Base-by-base conservation (phyloP, 2,113 vertebrate species). In the Egretta garzetta region DNA sequence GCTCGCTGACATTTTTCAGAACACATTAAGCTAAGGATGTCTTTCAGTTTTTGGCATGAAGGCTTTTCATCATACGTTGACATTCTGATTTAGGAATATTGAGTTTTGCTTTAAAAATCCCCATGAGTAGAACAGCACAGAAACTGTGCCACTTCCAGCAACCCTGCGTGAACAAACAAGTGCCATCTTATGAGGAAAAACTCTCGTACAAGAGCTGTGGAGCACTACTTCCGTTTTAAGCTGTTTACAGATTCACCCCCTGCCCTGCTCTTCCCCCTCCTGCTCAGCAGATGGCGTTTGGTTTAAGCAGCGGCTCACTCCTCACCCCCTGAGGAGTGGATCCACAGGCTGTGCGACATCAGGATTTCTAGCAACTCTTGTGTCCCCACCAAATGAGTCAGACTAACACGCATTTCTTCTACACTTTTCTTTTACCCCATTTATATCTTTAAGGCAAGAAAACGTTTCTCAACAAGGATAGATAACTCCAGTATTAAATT, bases 171-270 rank as follows among this genome's bases (percentile, higher is more conserved):
- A 30, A 43, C 64, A 9, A 9, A 12, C 14, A 3, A 39, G 47
- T 6, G 8, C 33, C 19, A 22, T 18, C 14, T 11, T 13, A 8
- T 3, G 12, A 45, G 20, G 20, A 58, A 19, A 15, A 12, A 23
- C 47, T 5, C 26, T 2, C 7, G 8, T 26, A 0, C 15, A 21
- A 10, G 1, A 22, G 33, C 43, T 52, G 23, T 2, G 7, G n/a
- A 20, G 10, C 5, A 0, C 47, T 27, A 32, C 16, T 64, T 72
- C 49, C 14, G 5, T 59, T 45, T 35, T 19, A 15, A 35, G 12
- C 23, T 53, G 5, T 17, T 56, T 7, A 76, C 39, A 62, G n/a
- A 26, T 10, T 32, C 12, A 7, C 19, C 59, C 15, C 13, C 14
- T 30, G 1, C 6, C 8, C 5, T 7, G 32, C 86, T 21, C 55